Conservation (phyloP, 2,888 invertebrate genomes). For the Megastigmus dorsalis region DNA sequence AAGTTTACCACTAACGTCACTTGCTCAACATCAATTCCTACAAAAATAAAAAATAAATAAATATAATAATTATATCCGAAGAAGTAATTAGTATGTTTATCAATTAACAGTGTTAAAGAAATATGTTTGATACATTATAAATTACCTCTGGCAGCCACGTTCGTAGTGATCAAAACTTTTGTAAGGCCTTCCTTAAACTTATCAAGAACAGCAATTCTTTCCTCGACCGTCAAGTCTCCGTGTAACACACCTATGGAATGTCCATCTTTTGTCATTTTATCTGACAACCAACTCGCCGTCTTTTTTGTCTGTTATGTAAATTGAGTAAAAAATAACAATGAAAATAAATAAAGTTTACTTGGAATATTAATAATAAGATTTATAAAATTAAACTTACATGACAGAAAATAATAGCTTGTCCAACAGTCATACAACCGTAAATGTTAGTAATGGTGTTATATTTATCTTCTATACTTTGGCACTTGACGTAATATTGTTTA, state of each 20-base stretch:
- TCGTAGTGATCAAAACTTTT: constrained; percentile 95
- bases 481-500: constrained; percentile 96
- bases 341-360: too few relatives aligned
- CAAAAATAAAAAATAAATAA: not conserved
- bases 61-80: not conserved
- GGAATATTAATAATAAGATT: not conserved
- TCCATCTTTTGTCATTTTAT: constrained; percentile 92
- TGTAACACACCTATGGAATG: constrained; percentile 95
- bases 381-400: constrained; percentile 78
- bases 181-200: constrained; percentile 93
- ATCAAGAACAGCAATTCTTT: constrained; percentile 92
- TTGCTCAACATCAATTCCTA: constrained; percentile 96
- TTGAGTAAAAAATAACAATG: not conserved
- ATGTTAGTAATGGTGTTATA: constrained; percentile 95
- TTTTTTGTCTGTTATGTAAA: constrained; percentile 81
- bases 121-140: constrained; percentile 20
- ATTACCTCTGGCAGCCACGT: constrained; percentile 86
- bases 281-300: constrained; percentile 91
- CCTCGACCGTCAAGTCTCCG: constrained; percentile 94
- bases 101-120: not conserved
- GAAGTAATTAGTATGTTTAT: too few relatives aligned
- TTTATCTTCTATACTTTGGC: constrained; percentile 89
- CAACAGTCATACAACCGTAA: constrained; percentile 96
- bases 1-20: constrained; percentile 99
- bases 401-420: constrained; percentile 99